Conservation (phyloP, 2,797 vertebrate species). For the Odontamblyopus lacepedii region DNA sequence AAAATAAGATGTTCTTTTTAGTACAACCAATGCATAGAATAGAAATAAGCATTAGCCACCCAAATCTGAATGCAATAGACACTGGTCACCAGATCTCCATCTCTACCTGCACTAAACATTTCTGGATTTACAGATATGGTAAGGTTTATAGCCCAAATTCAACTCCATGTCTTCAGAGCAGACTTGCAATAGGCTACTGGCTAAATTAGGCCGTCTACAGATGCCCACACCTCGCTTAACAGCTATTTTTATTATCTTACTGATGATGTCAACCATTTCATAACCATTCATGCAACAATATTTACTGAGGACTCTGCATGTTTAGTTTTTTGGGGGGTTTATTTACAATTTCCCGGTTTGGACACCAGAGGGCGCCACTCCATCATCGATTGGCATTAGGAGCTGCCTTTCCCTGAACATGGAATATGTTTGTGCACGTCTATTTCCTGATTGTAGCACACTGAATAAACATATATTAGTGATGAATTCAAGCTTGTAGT, state of each 20-base stretch:
- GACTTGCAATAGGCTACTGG: not conserved
- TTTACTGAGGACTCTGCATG: constrained; percentile 17
- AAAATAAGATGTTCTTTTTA: not conserved
- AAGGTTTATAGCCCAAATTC: constrained; percentile 7
- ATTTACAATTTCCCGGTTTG: constrained; percentile 4
- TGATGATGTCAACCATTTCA: constrained; percentile 1
- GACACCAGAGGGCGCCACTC: constrained; percentile 45
- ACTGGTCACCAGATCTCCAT: constrained; percentile 19
- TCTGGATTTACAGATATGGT: constrained; percentile 15
- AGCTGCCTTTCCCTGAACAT: not conserved
- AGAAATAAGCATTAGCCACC: constrained; percentile 15
- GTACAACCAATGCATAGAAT: constrained; percentile 22
- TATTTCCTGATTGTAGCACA: not conserved
- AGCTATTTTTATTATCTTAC: not conserved
- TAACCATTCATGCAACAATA: not conserved
- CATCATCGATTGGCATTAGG: constrained; percentile 24
- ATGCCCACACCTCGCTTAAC: not conserved
- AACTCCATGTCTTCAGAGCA: not conserved
- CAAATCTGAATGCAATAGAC: constrained; percentile 15
- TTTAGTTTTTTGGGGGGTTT: constrained; percentile 37
- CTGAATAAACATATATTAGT: not conserved
- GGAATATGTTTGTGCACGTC: not conserved
- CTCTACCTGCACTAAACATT: constrained; percentile 16
- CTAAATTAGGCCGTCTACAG: not conserved
- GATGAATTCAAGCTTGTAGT: not conserved